Base-by-base conservation (phyloP, 2,888 invertebrate genomes). In the Stenchaetothrips biformis region DNA sequence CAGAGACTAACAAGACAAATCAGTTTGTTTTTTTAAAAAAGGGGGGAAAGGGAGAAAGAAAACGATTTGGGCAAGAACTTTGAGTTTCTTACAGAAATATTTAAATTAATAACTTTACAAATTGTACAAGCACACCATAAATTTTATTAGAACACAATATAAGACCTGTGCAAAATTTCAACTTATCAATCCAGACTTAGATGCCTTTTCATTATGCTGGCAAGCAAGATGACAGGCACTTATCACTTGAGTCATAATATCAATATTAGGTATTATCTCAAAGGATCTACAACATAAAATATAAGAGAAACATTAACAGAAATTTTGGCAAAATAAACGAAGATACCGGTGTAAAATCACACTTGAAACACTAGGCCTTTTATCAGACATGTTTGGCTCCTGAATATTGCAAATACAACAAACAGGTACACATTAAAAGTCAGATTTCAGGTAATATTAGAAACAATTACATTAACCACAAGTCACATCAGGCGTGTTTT, bases 361-460 rank as follows among this genome's bases (percentile, higher is more conserved):
- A 74, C 13, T 25, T 74, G 21, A 11, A 11, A 74, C 21, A 74
- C 11, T 74, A 74, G 67, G 67, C 67, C 67, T 74, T 74, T 9
- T 74, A 4, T 25, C 21, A 25, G 67, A 25, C 25, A 11, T 21
- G 67, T 74, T 74, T 21, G 25, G 67, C 7, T n/a, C 11, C 67
- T 25, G 67, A 11, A 74, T 25, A 25, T n/a, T 74, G 67, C 67
- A 25, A 11, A 11, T 25, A 74, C 67, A 25, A 74, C 67, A 74
- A 25, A 74, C 67, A 74, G 67, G 67, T 74, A 74, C 67, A 21
- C 67, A 25, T 74, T 25, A 74, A 8, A 25, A 74, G 67, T 74
- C 67, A 74, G 59, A 74, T 74, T 25, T 25, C 67, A 74, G 67
- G 67, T 25, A 21, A 74, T 74, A 25, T 74, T 74, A 25, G 67